These are phyloP conservation scores for Fregetta grallaria DNA, from an alignment of 2,113 vertebrate genomes.

Conservation along the genomic window DNA sequence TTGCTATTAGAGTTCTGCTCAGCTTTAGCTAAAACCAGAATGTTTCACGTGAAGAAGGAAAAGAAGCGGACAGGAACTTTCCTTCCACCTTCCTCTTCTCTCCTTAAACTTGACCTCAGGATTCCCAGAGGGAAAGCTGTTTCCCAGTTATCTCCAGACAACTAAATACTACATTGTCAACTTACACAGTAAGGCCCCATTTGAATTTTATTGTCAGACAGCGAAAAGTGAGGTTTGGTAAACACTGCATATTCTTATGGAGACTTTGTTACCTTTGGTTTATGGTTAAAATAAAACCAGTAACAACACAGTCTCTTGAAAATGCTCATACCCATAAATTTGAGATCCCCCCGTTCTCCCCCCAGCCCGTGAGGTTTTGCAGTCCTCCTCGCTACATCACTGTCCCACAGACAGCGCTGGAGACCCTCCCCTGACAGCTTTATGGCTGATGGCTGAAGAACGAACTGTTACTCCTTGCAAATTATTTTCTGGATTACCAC, in stretches of 20 bases:
- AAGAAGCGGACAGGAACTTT: not conserved
- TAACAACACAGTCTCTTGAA: not conserved
- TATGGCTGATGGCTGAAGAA: conserved; percentile 19
- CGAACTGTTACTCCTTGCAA: conserved; percentile 1
- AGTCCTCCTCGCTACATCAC: not conserved
- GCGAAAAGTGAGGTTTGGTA: not conserved
- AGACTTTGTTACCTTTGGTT: not conserved
- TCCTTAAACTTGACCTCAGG: not conserved
- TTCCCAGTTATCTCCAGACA: not conserved
- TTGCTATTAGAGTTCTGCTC: not conserved
- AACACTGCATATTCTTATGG: not conserved
- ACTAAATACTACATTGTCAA: not conserved
- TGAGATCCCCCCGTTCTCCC: not conserved
- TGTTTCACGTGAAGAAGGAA: not conserved
- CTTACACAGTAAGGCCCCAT: not conserved
- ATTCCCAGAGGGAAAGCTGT: not conserved
- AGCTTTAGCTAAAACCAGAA: not conserved
- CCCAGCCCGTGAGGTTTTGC: not conserved
- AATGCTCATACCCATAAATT: not conserved
- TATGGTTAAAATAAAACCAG: conserved; percentile 28
- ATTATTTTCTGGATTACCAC: conserved; percentile 26
- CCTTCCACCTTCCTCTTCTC: not conserved
- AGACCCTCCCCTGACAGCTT: not conserved
- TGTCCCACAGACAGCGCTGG: not conserved
- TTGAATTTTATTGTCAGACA: not conserved